phyloP scores from a whole-genome alignment of 1,140 invertebrate species.

The Diplogasteroides magnus region DNA sequence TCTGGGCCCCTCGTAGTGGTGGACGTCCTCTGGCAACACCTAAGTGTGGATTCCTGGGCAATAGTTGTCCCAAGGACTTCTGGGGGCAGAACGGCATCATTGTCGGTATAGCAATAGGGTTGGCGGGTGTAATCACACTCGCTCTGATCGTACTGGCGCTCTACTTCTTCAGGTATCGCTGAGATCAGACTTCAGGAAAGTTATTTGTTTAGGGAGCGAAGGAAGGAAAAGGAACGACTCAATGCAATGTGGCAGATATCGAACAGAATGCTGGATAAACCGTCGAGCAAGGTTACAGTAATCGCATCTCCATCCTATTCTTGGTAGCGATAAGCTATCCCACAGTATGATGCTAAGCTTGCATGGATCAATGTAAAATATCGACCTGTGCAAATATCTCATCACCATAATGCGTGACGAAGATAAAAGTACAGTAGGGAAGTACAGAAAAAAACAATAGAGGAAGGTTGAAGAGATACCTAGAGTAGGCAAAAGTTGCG shows the following conservation, averaged over 20 bases:
- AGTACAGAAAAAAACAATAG: no score
- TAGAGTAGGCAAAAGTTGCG: no score
- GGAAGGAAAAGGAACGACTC: neutral
- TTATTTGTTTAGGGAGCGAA: neutral
- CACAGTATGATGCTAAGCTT: no score
- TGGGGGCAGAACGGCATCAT: neutral
- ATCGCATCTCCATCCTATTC: no score
- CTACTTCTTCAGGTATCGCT: neutral
- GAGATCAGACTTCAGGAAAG: no score
- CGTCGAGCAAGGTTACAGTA: constrained; percentile 1
- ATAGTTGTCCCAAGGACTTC: constrained; percentile 6
- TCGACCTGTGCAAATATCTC: no score
- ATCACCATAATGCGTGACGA: no score
- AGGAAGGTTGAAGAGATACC: no score
- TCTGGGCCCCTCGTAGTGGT: constrained; percentile 20
- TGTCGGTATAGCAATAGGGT: neutral
- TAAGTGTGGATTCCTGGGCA: constrained; percentile 5
- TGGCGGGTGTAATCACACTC: neutral
- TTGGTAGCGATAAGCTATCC: no score
- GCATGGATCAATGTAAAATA: no score
- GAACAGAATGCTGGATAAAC: constrained; percentile 9
- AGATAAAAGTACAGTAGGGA: no score
- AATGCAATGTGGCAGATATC: constrained; percentile 20
- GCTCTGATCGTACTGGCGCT: neutral
- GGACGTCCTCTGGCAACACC: constrained; percentile 10